Base-by-base conservation (phyloP, 1,140 invertebrate species). In the Rhizoglyphus robini region DNA sequence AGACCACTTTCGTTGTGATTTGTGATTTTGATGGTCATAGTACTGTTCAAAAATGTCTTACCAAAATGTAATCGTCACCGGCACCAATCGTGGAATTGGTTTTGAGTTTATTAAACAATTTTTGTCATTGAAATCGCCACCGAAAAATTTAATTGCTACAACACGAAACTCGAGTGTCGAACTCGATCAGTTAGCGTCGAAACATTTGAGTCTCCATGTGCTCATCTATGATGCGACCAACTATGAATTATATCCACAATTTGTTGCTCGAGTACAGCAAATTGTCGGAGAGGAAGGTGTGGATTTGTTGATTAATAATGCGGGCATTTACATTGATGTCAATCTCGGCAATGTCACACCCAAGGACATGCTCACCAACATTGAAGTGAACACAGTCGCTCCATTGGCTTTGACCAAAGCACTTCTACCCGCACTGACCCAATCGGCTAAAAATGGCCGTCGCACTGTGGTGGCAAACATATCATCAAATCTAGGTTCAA, bases 261-360 rank as follows among this genome's bases (percentile, higher is more conserved):
- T 69, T 4, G 68, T 66, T 62, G 18, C 48, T 57, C 11, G 63
- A 23, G 67, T 72, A 2, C 32, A 66, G 20, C 38, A 69, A 70
- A 80, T 66, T 38, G 80, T 88, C 1, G 81, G 83, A 57, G 78
- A 82, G 13, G 71, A 78, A 54, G 88, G 88, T 4, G 75, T 93
- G 0, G 90, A 90, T 75, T 78, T 91, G 23, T 76, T 94, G 0
- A 83, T 92, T 48, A 93, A 92, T 72, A 93, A 90, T 79, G 89
- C 89, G 41, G 89, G 87, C 15, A 76, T 87, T 27, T 79, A 83
- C 1, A 81, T 84, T 1, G 87, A 86, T 74, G 88, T 84, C 65
- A 82, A 84, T 1, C 76, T 93, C 3, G 78, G 79, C 25, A 73
- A 83, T 18, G 83, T 88, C 0, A 86, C 84, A 71, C 74, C 80